These are phyloP conservation scores for Eleutherodactylus coqui DNA, from an alignment of 2,797 vertebrate species.

Conservation along the genomic window DNA sequence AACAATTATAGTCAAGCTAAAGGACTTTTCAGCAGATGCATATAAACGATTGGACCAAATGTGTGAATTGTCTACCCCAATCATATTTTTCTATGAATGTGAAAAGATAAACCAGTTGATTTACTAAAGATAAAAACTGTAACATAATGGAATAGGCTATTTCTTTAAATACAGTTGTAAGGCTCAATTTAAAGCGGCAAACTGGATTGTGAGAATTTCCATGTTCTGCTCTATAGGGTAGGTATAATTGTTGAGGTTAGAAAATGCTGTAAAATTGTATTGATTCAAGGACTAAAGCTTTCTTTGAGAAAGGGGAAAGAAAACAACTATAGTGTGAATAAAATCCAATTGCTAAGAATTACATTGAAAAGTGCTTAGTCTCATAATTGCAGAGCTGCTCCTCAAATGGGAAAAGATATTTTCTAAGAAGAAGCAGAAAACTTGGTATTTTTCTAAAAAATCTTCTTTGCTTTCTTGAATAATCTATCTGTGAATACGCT, in stretches of 20 bases:
- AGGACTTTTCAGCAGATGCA: not conserved
- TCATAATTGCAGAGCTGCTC: conserved; percentile 63
- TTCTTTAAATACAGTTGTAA: conserved; percentile 20
- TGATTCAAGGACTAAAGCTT: conserved; percentile 62
- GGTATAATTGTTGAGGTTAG: conserved; percentile 65
- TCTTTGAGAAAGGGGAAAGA: conserved; percentile 58
- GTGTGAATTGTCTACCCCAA: conserved; percentile 2
- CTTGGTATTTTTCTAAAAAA: not conserved
- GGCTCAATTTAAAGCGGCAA: conserved; percentile 29
- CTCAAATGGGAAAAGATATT: conserved; percentile 55
- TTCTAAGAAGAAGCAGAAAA: conserved; percentile 46
- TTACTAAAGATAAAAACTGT: not conserved
- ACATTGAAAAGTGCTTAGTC: not conserved
- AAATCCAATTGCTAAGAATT: conserved; percentile 61
- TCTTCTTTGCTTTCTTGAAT: not conserved
- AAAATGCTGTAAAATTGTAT: conserved; percentile 63
- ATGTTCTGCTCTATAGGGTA: conserved; percentile 49
- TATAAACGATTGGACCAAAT: not conserved
- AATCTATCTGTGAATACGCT: not conserved
- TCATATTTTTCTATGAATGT: not conserved
- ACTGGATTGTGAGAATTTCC: conserved; percentile 60
- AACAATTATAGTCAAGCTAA: not conserved
- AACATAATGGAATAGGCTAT: not conserved
- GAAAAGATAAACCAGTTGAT: not conserved
- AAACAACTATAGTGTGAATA: conserved; percentile 63